Base-by-base conservation (phyloP, 2,113 vertebrate species). In the Sisor rabdophorus region DNA sequence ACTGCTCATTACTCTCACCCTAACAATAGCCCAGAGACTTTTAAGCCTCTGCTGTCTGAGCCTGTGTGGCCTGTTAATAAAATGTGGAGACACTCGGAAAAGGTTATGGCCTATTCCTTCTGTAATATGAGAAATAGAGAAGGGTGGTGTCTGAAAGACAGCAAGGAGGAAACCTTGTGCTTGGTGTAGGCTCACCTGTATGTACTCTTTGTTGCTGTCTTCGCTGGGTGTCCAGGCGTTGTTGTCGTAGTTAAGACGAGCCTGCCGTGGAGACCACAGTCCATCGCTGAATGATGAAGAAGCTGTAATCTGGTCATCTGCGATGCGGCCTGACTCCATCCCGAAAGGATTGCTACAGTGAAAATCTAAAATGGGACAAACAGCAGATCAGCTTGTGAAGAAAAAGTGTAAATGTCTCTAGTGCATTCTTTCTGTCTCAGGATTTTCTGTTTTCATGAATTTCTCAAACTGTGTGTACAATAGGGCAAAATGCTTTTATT, bases 211-310 rank as follows among this genome's bases (percentile, higher is more conserved):
- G 91, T 91, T 95, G 90, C 90, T 96, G 89, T 99, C 97, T 50
- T 96, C 91, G 17, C 92, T 93, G 70, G 97, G 97, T 1, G 97
- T 98, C 97, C 97, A 98, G 36, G 91, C 97, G 0, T 99, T 98
- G 89, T 97, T 92, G 8, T 96, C 92, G 19, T 94, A 94, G 71
- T 98, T 95, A 73, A 99, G 96, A 0, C 97, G 91, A 65, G 95
- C 95, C 84, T 98, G 97, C 17, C 94, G 93, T 0, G 97, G 94
- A 8, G 92, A 91, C 97, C 97, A 99, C 70, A 86, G 92, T 11
- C 89, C 92, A 1, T 96, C 95, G 0, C 91, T 91, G 75, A 98
- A 98, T 56, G 90, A 92, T 0, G 96, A 95, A 0, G 97, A 99
- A 58, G 96, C 95, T 0, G 89, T 92, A 88, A 98, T 98, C 90